Conservation (phyloP, 37 sponge, comb jelly and placozoan species). For the Lycopodina hypogea region DNA sequence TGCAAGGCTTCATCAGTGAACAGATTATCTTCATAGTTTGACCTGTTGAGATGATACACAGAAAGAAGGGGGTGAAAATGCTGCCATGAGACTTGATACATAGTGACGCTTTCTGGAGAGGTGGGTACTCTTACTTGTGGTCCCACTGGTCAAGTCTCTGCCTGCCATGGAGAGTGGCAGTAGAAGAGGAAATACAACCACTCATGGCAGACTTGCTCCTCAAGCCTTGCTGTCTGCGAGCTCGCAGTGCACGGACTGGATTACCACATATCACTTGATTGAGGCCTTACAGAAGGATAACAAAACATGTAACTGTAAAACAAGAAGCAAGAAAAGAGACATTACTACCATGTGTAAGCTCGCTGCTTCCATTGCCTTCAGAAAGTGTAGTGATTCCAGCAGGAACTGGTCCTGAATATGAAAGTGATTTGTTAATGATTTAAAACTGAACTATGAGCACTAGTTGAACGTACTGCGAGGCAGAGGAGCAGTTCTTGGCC, state of each 20-base stretch:
- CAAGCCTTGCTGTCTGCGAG: conserved; percentile 18
- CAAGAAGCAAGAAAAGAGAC: neutral
- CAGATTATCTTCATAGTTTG: neutral
- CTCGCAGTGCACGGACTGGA: conserved; percentile 67
- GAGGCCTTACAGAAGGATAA: conserved; percentile 29
- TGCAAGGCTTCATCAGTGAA: neutral
- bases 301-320: neutral
- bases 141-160: neutral
- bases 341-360: conserved; percentile 68
- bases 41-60: neutral
- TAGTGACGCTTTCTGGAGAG: too few species aligned
- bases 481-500: conserved; percentile 8
- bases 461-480: too few species aligned
- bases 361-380: conserved; percentile 20
- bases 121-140: neutral
- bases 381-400: neutral
- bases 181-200: neutral
- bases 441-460: too few species aligned
- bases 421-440: too few species aligned
- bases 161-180: neutral
- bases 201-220: conserved; percentile 1
- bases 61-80: neutral
- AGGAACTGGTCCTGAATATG: neutral
- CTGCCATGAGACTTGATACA: too few species aligned
- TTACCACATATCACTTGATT: conserved; percentile 82